These are phyloP conservation scores for Drosophila nikananu DNA, from an alignment of 1,140 invertebrate genomes.

Conservation along the genomic window DNA sequence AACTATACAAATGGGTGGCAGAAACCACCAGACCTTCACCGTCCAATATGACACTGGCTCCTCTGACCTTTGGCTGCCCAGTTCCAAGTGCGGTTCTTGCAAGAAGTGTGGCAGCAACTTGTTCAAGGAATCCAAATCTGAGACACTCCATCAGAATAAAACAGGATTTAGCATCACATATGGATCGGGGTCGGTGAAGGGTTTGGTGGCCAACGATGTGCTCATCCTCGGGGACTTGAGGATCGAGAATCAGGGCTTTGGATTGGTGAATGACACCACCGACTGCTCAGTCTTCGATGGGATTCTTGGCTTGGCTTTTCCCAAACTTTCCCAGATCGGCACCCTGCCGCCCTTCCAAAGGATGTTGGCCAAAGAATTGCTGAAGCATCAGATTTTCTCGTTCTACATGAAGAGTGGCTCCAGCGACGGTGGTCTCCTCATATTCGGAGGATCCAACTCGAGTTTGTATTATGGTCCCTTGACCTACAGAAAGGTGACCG, in stretches of 20 bases:
- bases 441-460: constrained; percentile 48
- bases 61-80: constrained; percentile 70
- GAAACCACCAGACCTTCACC: constrained; percentile 87
- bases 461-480: constrained; percentile 44
- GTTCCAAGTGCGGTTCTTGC: constrained; percentile 86
- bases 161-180: constrained; percentile 23
- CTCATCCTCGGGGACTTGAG: constrained; percentile 10
- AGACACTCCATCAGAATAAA: background rate
- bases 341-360: constrained; percentile 97
- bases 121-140: constrained; percentile 87
- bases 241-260: constrained; percentile 22
- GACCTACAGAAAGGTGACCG: constrained; percentile 48
- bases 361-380: constrained; percentile 94
- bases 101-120: constrained; percentile 98
- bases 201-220: constrained; percentile 13
- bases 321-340: constrained; percentile 93
- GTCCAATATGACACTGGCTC: constrained; percentile 76
- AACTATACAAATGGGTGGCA: constrained; percentile 94
- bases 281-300: constrained; percentile 95
- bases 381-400: constrained; percentile 94
- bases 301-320: constrained; percentile 95
- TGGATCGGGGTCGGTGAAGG: constrained; percentile 22
- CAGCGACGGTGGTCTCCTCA: constrained; percentile 52
- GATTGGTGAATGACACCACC: constrained; percentile 27
- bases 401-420: constrained; percentile 94